These are phyloP conservation scores for Drosophila ironensis DNA, from an alignment of 1,140 invertebrate species.

Conservation along the genomic window DNA sequence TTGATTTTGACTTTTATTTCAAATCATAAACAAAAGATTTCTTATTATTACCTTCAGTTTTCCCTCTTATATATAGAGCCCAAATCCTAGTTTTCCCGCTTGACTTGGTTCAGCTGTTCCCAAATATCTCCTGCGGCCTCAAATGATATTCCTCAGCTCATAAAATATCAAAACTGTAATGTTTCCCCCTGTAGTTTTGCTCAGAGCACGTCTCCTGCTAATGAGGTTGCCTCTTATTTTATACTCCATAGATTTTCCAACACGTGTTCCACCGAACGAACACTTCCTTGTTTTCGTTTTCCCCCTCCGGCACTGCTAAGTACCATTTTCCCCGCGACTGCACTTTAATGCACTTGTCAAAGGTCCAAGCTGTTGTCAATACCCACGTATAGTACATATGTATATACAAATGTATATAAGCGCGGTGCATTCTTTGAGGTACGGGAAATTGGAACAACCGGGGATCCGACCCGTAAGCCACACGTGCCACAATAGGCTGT, in stretches of 20 bases:
- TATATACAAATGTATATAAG: background rate
- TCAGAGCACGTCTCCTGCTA: conserved; percentile 39
- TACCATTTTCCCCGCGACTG: conserved; percentile 21
- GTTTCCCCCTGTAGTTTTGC: background rate
- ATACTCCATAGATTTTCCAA: conserved; percentile 13
- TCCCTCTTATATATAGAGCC: too few relatives aligned
- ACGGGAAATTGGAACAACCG: conserved; percentile 24
- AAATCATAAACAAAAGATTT: too few relatives aligned
- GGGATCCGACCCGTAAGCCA: conserved; percentile 34
- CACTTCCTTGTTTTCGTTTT: conserved; percentile 1
- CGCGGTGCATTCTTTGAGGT: conserved; percentile 26
- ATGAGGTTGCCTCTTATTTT: conserved; percentile 50
- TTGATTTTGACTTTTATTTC: too few relatives aligned
- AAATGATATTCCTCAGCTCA: conserved; percentile 16
- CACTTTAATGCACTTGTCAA: conserved; percentile 67
- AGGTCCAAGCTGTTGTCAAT: conserved; percentile 40
- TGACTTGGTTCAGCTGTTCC: conserved; percentile 6
- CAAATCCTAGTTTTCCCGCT: background rate
- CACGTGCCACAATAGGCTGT: conserved; percentile 63
- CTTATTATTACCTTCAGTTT: too few relatives aligned
- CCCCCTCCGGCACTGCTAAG: background rate
- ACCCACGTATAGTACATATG: conserved; percentile 6
- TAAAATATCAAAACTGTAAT: conserved; percentile 9
- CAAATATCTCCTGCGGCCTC: background rate
- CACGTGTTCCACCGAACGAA: conserved; percentile 47